These are phyloP conservation scores for Arctia plantaginis DNA, from an alignment of 2,888 invertebrate genomes.

Conservation along the genomic window DNA sequence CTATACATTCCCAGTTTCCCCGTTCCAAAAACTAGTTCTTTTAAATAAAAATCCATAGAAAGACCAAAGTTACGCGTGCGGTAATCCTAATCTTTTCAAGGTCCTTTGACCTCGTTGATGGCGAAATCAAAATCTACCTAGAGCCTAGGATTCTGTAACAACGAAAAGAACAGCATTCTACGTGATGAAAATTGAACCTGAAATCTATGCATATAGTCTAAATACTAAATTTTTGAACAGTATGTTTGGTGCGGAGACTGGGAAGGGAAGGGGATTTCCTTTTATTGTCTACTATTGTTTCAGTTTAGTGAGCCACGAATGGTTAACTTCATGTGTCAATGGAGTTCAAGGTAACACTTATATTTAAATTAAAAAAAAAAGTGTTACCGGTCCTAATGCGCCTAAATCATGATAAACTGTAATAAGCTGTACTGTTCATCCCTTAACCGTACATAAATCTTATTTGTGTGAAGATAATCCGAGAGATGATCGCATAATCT, in stretches of 20 bases:
- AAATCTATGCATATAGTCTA: not conserved
- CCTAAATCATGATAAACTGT: not conserved
- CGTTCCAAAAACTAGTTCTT: too few relatives aligned
- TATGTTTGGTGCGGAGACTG: not conserved
- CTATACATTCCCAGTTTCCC: too few relatives aligned
- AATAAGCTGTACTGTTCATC: not conserved
- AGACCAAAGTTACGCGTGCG: too few relatives aligned
- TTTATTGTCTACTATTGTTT: not conserved
- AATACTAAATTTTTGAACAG: not conserved
- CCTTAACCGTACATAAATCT: constrained; percentile 34
- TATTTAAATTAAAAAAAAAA: constrained; percentile 14
- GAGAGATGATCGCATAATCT: constrained; percentile 26
- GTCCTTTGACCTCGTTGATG: too few relatives aligned
- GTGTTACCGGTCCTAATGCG: not conserved
- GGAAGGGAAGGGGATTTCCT: not conserved
- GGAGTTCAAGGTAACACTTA: constrained; percentile 4
- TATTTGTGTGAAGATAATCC: constrained; percentile 28
- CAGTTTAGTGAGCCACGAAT: not conserved
- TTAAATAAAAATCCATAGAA: too few relatives aligned
- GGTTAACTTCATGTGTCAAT: not conserved
- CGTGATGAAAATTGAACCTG: too few relatives aligned
- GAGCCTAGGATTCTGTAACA: too few relatives aligned
- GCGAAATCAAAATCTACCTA: too few relatives aligned
- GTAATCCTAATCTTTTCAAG: too few relatives aligned
- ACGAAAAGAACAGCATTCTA: too few relatives aligned